These are phyloP conservation scores for Tinea pellionella DNA, from an alignment of 2,888 invertebrate species.

Conservation along the genomic window DNA sequence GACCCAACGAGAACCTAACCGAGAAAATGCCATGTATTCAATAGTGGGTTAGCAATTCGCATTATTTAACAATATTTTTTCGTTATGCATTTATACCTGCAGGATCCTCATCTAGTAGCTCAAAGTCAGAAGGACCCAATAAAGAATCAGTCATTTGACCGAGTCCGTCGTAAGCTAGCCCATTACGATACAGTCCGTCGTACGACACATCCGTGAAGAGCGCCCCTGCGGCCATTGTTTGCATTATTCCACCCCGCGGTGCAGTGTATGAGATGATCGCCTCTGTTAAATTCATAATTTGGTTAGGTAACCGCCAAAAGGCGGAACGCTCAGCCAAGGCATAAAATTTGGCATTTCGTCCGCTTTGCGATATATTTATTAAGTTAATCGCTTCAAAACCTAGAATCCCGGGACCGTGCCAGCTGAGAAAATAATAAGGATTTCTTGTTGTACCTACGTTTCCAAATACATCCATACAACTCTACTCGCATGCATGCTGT, in stretches of 20 bases:
- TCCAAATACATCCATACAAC: conserved; percentile 83
- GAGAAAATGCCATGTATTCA: neutral
- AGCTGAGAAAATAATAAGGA: neutral
- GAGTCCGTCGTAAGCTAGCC: conserved; percentile 74
- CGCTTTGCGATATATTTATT: neutral
- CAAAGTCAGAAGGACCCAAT: conserved; percentile 75
- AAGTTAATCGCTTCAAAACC: neutral
- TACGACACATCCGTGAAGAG: conserved; percentile 84
- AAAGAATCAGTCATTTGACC: conserved; percentile 86
- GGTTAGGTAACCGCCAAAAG: conserved; percentile 36
- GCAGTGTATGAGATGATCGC: conserved; percentile 75
- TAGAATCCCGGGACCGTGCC: conserved; percentile 9
- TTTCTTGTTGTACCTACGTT: conserved; percentile 45
- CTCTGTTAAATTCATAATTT: conserved; percentile 62
- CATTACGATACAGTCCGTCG: conserved; percentile 74
- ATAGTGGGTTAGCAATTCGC: neutral
- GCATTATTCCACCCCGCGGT: conserved; percentile 73
- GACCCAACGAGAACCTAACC: conserved; percentile 79
- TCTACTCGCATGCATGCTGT: conserved; percentile 95
- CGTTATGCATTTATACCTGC: conserved; percentile 44
- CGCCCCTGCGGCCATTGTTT: conserved; percentile 73
- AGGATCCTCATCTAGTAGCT: conserved; percentile 67
- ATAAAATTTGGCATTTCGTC: neutral
- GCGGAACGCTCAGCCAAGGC: conserved; percentile 22
- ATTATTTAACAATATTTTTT: neutral